Conservation (phyloP, 2,797 vertebrate genomes). For the Psittacula echo region DNA sequence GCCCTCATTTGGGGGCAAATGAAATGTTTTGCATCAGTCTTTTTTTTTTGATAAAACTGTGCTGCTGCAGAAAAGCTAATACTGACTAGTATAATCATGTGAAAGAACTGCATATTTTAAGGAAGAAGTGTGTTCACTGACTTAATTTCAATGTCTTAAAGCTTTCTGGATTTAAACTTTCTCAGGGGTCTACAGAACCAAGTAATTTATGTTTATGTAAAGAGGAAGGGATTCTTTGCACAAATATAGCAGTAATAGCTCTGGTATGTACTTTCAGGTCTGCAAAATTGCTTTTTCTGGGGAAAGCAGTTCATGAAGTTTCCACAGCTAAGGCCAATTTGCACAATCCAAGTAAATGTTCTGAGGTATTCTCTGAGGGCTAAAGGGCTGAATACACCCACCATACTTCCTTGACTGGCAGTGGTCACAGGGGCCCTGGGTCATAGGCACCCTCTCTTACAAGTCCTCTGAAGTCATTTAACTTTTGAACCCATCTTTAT, state of each 20-base stretch:
- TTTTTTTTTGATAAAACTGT: background rate
- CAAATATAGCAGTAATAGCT: constrained; percentile 28
- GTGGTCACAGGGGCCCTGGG: accelerated
- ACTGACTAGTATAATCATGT: background rate
- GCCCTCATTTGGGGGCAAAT: background rate
- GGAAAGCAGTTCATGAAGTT: constrained; percentile 38
- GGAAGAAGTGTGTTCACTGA: background rate
- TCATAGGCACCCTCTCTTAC: background rate
- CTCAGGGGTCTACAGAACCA: constrained; percentile 20
- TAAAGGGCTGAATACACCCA: background rate
- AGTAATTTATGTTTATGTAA: constrained; percentile 50
- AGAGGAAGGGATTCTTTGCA: constrained; percentile 41
- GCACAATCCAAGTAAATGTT: constrained; percentile 18
- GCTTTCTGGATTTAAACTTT: constrained; percentile 31
- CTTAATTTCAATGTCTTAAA: background rate
- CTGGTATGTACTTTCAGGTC: constrained; percentile 38
- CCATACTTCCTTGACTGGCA: background rate
- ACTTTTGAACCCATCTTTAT: background rate
- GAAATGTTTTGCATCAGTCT: background rate
- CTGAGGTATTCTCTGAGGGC: background rate
- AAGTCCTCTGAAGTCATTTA: background rate
- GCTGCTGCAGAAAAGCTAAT: background rate
- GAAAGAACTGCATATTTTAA: background rate
- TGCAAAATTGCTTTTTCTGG: constrained; percentile 39
- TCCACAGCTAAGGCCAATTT: constrained; percentile 37